phyloP scores from a whole-genome alignment of 2,113 vertebrate species.

The Peromyscus leucopus region DNA sequence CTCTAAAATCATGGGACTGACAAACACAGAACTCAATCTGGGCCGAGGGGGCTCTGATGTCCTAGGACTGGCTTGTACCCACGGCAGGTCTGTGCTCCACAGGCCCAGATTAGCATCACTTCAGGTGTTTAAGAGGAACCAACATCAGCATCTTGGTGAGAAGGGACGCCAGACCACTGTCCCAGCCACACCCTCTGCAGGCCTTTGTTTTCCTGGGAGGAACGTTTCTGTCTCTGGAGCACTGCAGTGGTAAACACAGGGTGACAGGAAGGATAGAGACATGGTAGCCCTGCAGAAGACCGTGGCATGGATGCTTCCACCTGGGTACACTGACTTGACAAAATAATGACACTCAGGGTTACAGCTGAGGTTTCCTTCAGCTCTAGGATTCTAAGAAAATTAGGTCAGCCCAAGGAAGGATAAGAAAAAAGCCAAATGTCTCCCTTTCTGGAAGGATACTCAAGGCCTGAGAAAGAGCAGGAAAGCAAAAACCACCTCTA shows the following conservation, averaged over 20 bases:
- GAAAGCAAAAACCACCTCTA: background rate
- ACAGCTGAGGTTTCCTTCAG: background rate
- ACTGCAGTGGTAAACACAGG: fast-evolving
- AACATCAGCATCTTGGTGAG: background rate
- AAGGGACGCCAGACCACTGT: background rate
- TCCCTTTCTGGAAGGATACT: background rate
- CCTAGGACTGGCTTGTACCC: background rate
- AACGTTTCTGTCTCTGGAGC: background rate
- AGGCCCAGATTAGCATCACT: background rate
- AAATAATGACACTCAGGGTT: background rate
- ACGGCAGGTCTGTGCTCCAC: background rate
- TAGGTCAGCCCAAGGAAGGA: background rate
- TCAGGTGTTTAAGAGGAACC: background rate
- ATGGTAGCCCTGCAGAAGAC: background rate
- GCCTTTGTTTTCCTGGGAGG: background rate
- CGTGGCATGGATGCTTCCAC: fast-evolving
- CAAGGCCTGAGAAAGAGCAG: background rate
- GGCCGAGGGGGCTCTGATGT: background rate
- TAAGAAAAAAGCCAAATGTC: background rate
- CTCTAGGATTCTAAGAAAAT: background rate
- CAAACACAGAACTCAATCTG: constrained; percentile 10
- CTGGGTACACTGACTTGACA: background rate
- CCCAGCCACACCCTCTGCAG: background rate
- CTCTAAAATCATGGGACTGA: background rate
- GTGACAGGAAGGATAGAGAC: fast-evolving